phyloP scores from a whole-genome alignment of 2,888 invertebrate genomes.

The Marronus borbonicus region DNA sequence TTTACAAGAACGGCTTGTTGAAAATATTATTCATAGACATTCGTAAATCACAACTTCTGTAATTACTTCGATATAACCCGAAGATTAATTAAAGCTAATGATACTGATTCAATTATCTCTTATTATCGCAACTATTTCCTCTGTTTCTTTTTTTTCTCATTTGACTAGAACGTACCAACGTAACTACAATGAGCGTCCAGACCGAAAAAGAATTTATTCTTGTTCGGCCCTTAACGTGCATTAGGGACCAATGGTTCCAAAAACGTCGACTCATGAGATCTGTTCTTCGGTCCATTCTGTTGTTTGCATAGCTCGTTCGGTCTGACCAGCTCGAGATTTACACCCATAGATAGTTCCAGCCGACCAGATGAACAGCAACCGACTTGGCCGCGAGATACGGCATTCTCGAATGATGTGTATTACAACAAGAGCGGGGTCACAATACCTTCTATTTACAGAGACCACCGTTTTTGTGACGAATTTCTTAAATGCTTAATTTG shows the following conservation, averaged over 20 bases:
- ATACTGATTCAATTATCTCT: too few relatives aligned
- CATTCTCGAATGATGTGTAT: constrained; percentile 5
- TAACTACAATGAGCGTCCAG: neutral
- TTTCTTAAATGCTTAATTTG: constrained; percentile 36
- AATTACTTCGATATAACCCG: too few relatives aligned
- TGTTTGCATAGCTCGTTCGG: constrained; percentile 57
- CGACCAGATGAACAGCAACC: constrained; percentile 47
- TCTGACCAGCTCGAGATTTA: constrained; percentile 56
- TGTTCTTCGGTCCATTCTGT: constrained; percentile 50
- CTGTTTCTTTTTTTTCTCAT: too few relatives aligned
- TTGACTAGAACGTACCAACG: too few relatives aligned
- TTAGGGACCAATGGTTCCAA: constrained; percentile 56
- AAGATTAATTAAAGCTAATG: too few relatives aligned
- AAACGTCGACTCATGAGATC: constrained; percentile 58
- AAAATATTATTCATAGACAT: too few relatives aligned
- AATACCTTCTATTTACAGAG: constrained; percentile 19
- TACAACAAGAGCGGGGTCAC: constrained; percentile 5
- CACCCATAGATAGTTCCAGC: constrained; percentile 56
- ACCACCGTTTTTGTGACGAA: constrained; percentile 29
- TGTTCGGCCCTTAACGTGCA: constrained; percentile 15
- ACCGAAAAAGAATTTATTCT: constrained; percentile 25
- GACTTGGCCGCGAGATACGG: neutral
- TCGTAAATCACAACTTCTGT: too few relatives aligned
- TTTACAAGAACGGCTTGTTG: too few relatives aligned
- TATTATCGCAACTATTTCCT: too few relatives aligned